These are phyloP conservation scores for Enhydra lutris DNA, from an alignment of 2,113 vertebrate species.

Conservation along the genomic window DNA sequence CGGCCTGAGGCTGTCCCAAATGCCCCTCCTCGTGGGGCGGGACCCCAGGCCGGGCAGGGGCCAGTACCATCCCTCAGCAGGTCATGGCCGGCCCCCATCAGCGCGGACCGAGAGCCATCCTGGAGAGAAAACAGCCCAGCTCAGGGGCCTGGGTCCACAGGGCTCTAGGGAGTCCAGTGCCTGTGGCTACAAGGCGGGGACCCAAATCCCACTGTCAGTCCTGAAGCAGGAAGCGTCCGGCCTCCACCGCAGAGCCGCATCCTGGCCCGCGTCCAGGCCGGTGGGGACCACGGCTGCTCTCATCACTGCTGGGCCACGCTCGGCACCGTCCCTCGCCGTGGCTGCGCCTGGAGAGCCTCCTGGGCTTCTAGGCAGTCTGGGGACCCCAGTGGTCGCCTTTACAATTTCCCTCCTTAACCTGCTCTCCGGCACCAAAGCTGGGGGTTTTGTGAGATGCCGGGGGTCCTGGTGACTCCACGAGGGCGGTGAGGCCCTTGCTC, in stretches of 20 bases:
- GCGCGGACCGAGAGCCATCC: neutral
- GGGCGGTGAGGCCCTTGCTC: neutral
- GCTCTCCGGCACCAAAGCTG: neutral
- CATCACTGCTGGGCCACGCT: neutral
- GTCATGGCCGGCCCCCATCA: neutral
- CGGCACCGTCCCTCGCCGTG: rapidly evolving
- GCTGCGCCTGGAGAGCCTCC: neutral
- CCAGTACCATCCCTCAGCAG: no score
- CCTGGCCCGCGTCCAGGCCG: neutral
- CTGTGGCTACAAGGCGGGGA: neutral
- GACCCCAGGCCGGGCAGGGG: neutral
- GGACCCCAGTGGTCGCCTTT: neutral
- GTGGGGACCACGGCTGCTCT: neutral
- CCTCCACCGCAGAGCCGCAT: neutral
- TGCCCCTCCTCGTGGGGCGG: neutral
- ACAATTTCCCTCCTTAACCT: neutral
- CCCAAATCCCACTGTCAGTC: rapidly evolving
- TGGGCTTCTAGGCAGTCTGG: no score
- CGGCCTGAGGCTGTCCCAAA: no score
- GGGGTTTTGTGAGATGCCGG: neutral
- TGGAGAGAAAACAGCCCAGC: neutral
- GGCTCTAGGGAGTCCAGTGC: neutral
- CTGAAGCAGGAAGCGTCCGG: neutral
- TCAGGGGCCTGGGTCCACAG: neutral
- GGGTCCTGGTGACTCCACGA: neutral